phyloP scores from a whole-genome alignment of 2,113 vertebrate species.

The Hassar affinis region DNA sequence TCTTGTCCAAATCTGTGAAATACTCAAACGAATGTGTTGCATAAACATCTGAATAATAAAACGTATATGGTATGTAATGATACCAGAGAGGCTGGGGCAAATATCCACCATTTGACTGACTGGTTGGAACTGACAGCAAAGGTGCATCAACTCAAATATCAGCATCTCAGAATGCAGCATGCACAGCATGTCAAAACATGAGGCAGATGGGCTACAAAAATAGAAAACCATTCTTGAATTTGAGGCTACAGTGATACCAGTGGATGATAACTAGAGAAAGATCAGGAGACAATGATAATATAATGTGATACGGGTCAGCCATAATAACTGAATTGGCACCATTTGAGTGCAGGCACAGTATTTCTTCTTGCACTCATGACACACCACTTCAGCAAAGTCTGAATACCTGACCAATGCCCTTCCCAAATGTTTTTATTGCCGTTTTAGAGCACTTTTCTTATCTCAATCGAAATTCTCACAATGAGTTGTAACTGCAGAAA shows the following conservation, averaged over 20 bases:
- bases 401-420: constrained; percentile 2
- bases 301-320: background rate
- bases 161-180: background rate
- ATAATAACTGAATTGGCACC: background rate
- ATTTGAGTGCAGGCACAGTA: background rate
- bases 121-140: background rate
- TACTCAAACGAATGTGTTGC: background rate
- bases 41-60: background rate
- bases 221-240: background rate
- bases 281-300: background rate
- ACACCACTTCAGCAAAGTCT: background rate
- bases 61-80: background rate
- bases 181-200: background rate
- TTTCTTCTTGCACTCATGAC: background rate
- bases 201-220: background rate
- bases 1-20: background rate
- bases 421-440: constrained; percentile 3
- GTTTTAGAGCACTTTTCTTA: constrained; percentile 1
- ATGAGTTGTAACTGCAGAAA: constrained; percentile 9
- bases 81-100: background rate
- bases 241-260: background rate
- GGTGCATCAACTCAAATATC: background rate
- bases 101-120: background rate
- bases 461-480: background rate
- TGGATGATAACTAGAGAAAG: background rate